Conservation (phyloP, 2,797 vertebrate genomes). For the Threskiornis aethiopicus region DNA sequence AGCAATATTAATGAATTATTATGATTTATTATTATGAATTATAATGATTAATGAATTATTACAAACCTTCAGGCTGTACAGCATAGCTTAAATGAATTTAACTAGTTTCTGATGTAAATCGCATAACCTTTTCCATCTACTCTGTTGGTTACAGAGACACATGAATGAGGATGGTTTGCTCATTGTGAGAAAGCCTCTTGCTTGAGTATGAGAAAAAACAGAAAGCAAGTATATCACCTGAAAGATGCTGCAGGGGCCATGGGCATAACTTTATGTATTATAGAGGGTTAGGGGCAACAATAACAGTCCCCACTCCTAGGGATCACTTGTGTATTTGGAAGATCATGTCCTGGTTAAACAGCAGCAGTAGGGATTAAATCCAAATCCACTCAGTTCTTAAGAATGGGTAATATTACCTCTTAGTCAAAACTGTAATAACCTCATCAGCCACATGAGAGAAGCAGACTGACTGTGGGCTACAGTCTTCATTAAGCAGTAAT, state of each 20-base stretch:
- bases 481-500: background rate
- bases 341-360: background rate
- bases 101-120: background rate
- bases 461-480: background rate
- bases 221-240: background rate
- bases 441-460: conserved; percentile 25
- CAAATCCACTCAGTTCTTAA: conserved; percentile 45
- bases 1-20: background rate
- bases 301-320: background rate
- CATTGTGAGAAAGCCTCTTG: background rate
- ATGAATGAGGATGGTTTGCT: background rate
- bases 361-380: conserved; percentile 18
- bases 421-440: conserved; percentile 47
- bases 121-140: background rate
- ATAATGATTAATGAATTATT: background rate
- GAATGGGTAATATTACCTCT: conserved; percentile 32
- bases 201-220: background rate
- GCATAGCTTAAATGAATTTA: background rate
- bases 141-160: background rate
- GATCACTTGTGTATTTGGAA: background rate
- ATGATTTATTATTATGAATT: background rate
- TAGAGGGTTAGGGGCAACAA: background rate
- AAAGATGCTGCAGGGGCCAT: background rate
- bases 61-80: background rate
- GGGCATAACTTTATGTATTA: background rate